phyloP scores from a whole-genome alignment of 1,140 invertebrate genomes.

The Drosophila trapezifrons region DNA sequence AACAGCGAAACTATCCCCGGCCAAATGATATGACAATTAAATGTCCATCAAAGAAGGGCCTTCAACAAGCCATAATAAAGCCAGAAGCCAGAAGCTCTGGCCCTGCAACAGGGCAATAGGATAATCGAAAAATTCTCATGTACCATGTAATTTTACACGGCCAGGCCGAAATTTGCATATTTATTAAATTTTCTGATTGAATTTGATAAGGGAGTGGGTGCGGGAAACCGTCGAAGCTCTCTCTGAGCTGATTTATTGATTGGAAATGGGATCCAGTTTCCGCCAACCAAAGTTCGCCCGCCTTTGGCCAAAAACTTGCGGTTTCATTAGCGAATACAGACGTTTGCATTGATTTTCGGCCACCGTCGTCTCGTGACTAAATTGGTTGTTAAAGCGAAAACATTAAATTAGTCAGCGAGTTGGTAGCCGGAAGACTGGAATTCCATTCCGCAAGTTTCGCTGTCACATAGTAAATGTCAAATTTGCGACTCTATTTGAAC shows the following conservation, averaged over 20 bases:
- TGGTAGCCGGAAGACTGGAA: constrained; percentile 20
- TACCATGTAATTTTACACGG: constrained; percentile 59
- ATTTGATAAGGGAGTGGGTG: constrained; percentile 51
- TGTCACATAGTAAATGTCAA: constrained; percentile 37
- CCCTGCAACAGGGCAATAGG: constrained; percentile 29
- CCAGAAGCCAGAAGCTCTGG: constrained; percentile 18
- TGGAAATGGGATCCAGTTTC: constrained; percentile 10
- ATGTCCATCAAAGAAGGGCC: constrained; percentile 42
- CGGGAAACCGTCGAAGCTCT: constrained; percentile 3
- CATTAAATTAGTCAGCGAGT: constrained; percentile 53
- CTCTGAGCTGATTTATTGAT: constrained; percentile 39
- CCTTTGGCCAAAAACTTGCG: constrained; percentile 37
- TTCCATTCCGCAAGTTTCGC: constrained; percentile 44
- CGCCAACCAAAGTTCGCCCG: constrained; percentile 26
- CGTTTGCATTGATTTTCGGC: constrained; percentile 44
- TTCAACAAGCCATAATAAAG: not conserved
- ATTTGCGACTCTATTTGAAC: constrained; percentile 33
- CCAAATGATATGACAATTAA: constrained; percentile 58
- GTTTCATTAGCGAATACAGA: constrained; percentile 40
- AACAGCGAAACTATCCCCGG: constrained; percentile 2
- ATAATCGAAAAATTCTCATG: constrained; percentile 66
- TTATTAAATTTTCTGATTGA: constrained; percentile 80
- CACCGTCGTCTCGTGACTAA: constrained; percentile 24
- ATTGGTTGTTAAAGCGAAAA: constrained; percentile 51
- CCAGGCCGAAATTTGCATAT: constrained; percentile 68